phyloP scores from a whole-genome alignment of 2,888 invertebrate genomes.

The Latrodectus elegans region DNA sequence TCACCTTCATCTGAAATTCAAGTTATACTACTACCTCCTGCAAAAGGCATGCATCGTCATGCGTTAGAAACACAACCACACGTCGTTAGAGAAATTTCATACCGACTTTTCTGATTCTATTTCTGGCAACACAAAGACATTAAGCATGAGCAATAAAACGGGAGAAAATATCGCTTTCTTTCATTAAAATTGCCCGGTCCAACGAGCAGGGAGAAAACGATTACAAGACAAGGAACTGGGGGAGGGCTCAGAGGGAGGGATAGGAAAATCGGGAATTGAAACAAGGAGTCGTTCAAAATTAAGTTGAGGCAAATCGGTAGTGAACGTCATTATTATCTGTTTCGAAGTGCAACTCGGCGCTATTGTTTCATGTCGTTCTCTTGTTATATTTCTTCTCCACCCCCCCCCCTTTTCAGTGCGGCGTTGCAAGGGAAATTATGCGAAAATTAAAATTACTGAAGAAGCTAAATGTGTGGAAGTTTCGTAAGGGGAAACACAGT shows the following conservation, averaged over 20 bases:
- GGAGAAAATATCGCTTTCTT: slow-evolving; percentile 29
- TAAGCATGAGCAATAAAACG: slow-evolving; percentile 5
- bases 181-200: slow-evolving; percentile 31
- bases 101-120: slow-evolving; percentile 1
- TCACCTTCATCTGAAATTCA: no score
- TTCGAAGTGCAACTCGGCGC: neutral
- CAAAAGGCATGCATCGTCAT: neutral
- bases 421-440: no score
- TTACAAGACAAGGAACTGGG: neutral
- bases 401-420: neutral
- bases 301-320: neutral
- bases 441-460: no score
- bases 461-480: no score
- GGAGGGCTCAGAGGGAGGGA: neutral
- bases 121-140: slow-evolving; percentile 5
- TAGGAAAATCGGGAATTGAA: neutral
- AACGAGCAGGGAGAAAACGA: slow-evolving; percentile 30
- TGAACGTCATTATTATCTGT: slow-evolving; percentile 3
- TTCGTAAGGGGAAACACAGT: no score
- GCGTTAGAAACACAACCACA: neutral
- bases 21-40: no score
- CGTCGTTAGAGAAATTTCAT: neutral
- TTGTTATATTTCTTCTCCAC: neutral
- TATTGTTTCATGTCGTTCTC: neutral
- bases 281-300: slow-evolving; percentile 5